Evolutionary conservation across 2,797 vertebrate genomes (phyloP), one percentile per base, ranked within the genome.

Genomic region (Clamator glandarius): DNA sequence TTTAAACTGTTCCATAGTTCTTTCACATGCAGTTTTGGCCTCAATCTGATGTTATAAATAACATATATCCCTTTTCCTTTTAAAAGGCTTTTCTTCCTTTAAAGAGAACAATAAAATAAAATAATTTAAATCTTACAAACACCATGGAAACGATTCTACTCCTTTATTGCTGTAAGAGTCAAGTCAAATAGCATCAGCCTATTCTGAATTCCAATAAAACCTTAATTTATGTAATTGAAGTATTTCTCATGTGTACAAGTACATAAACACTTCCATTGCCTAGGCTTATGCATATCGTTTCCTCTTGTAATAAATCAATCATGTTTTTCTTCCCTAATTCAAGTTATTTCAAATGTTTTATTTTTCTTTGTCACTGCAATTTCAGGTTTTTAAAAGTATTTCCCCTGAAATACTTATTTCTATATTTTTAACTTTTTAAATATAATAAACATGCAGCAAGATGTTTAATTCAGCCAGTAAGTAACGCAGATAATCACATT

Each of bases 151-250:
- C 31, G 5, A 72, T 93, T 93, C 51, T 6, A 31, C 9, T 33
- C 26, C 5, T 78, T 11, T 6, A 4, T 36, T 72, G 8, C 41
- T 87, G 29, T 48, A 80, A 63, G 29, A 86, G 33, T 64, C 39
- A 87, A 77, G 28, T 5, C 61, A 85, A 92, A 91, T 16, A 89
- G 0, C 16, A 58, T 48, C 58, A 92, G 8, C 14, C 2, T n/a
- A 15, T 77, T 87, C n/a, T 77, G 74, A 84, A 95, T 85, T 93
- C 44, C 54, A 80, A 75, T 89, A 85, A 92, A 92, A 78, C 7
- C 5, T 72, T 77, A 75, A 80, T 87, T 29, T 74, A 41, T 17
- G 11, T 58, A 77, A 62, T 5, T 74, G 55, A 94, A 80, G 18
- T 61, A 39, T 64, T 94, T 70, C 41, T 89, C 24, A 7, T 83